Conservation (phyloP, 1,140 invertebrate genomes). For the Ips nitidus region DNA sequence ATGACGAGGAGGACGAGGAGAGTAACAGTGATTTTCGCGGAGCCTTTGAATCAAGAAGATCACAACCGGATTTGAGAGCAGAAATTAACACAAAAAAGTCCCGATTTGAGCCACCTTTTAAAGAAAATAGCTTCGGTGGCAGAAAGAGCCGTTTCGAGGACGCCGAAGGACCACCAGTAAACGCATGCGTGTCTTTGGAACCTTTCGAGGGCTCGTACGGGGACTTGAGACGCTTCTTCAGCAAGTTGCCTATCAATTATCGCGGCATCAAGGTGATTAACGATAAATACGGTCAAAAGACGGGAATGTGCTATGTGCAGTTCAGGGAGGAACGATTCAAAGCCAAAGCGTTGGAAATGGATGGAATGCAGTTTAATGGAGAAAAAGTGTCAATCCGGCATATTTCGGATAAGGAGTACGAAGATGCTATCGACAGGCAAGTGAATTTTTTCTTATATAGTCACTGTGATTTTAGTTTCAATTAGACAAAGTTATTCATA, state of each 20-base stretch:
- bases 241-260: conserved; percentile 73
- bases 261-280: conserved; percentile 85
- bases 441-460: too few relatives aligned
- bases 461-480: too few relatives aligned
- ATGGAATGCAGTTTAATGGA: conserved; percentile 61
- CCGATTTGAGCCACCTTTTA: too few relatives aligned
- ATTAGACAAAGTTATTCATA: too few relatives aligned
- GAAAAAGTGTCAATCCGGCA: conserved; percentile 62
- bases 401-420: conserved; percentile 65
- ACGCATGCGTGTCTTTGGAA: conserved; percentile 66
- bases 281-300: conserved; percentile 74
- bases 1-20: too few relatives aligned
- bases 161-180: conserved; percentile 43
- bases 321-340: conserved; percentile 71
- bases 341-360: conserved; percentile 65
- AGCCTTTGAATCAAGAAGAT: too few relatives aligned
- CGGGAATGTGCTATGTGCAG: conserved; percentile 77
- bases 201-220: conserved; percentile 63
- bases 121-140: not conserved
- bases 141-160: conserved; percentile 7
- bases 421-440: conserved; percentile 61
- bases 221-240: conserved; percentile 80
- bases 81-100: too few relatives aligned
- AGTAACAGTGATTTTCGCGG: too few relatives aligned
- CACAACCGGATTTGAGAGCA: too few relatives aligned